phyloP scores from a whole-genome alignment of 1,140 invertebrate species.

The Dryas iulia region DNA sequence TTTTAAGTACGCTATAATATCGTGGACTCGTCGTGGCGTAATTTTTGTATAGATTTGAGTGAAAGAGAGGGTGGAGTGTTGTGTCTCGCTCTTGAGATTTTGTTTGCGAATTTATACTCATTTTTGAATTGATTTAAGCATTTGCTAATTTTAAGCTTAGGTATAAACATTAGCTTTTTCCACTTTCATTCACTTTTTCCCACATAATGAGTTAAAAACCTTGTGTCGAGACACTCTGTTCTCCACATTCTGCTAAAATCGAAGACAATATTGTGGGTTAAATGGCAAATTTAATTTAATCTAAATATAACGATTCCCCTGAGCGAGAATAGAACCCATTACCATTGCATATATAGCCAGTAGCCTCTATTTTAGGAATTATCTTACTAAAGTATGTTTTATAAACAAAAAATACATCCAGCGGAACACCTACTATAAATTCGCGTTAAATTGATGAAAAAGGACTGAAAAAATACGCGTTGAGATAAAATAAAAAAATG shows the following conservation, averaged over 20 bases:
- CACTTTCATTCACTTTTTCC: too few species aligned
- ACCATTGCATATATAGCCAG: too few species aligned
- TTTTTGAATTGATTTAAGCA: too few species aligned
- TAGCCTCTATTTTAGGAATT: not conserved
- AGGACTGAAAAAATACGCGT: constrained; percentile 66
- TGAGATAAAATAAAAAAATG: constrained; percentile 74
- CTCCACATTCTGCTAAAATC: too few species aligned
- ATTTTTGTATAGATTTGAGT: not conserved
- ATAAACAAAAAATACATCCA: not conserved
- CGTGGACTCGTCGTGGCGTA: constrained; percentile 1
- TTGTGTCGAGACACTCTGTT: too few species aligned
- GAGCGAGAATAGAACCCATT: too few species aligned
- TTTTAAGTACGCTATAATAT: constrained; percentile 43
- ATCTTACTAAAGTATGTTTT: not conserved
- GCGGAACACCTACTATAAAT: not conserved
- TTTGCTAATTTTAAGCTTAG: too few species aligned
- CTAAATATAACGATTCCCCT: too few species aligned
- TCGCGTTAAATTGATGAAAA: constrained; percentile 76
- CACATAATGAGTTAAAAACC: too few species aligned
- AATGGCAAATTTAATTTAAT: too few species aligned
- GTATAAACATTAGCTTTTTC: too few species aligned
- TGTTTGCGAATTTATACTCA: not conserved
- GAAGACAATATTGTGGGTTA: too few species aligned
- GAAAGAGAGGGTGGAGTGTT: not conserved
- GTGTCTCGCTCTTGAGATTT: not conserved